Base-by-base conservation (phyloP, 2,888 invertebrate genomes). In the Prionchulus punctatus region DNA sequence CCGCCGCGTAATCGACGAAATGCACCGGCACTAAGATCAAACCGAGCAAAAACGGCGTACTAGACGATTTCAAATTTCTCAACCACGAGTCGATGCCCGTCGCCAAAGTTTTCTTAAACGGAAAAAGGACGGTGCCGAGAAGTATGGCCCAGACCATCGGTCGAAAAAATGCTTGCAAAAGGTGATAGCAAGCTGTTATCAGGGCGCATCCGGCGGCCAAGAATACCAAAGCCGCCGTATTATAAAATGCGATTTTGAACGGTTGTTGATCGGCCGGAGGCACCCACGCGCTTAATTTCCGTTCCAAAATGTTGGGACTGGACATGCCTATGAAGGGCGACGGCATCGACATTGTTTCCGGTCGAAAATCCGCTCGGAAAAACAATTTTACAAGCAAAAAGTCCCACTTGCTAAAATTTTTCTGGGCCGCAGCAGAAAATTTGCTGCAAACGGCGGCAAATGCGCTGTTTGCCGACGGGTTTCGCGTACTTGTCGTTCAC, bases 81-180 rank as follows among this genome's bases (percentile, higher is more conserved):
- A 57, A 36, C 89, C 90, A 90, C 62, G 80, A 78, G 64, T 84
- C 81, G 26, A 88, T 77, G 59, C 80, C 76, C 58, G 81, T 81
- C 0, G 88, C 82, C 48, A 92, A 72, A 56, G 80, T 82, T 59
- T 83, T 80, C 72, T 96, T 96, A 68, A 91, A 84, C 0, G 96
- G 96, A 72, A 91, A 89, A n/a, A 96, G 77, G 43, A 92, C 85
- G 0, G 92, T 90, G n/a, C 98, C 98, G 66, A 91, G 87, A 31
- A 98, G 76, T 57, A 91, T 77, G 0, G 96, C 92, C 96, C 96
- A 98, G 63, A 94, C 79, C 55, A 98, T 73, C 0, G 96, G 92
- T 63, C 87, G 84, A 36, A 49, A 57, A 55, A 70, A 70, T 65
- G 68, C 67, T 58, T 65, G 64, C 54, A 70, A 51, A 63, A 70